Percentiles rank a stretch among this genome's conserved stretches.
These are phyloP conservation scores for Panzeria rudis DNA, from an alignment of 2,888 invertebrate species.

Conservation along the genomic window DNA sequence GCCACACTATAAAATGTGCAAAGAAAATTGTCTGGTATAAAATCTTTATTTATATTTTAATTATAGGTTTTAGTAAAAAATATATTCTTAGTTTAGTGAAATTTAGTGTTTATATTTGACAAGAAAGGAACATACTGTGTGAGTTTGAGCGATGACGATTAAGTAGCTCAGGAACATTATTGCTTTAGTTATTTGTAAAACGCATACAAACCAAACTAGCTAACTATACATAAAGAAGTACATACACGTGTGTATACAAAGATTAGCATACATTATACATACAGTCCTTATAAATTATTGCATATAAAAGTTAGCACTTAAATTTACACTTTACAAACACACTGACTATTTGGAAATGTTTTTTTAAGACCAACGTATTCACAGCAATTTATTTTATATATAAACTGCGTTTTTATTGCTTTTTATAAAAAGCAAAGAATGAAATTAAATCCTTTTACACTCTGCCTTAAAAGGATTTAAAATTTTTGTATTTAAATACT, in stretches of 20 bases:
- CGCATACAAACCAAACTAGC: no score
- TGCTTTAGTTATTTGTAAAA: not conserved
- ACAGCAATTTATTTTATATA: not conserved
- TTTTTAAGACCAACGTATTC: not conserved
- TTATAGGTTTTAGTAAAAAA: no score
- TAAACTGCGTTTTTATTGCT: conserved; percentile 2
- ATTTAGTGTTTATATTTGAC: not conserved
- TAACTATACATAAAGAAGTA: no score
- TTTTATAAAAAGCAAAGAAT: not conserved
- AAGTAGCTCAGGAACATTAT: not conserved
- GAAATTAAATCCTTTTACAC: not conserved
- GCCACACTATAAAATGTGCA: no score
- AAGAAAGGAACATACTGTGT: not conserved
- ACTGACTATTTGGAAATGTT: not conserved
- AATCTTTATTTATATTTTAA: no score
- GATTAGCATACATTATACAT: no score
- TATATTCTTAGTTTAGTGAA: no score
- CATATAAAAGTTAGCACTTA: not conserved
- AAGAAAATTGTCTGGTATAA: no score
- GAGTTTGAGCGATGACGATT: not conserved
- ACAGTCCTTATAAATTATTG: no score
- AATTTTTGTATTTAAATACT: not conserved
- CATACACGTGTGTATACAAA: no score
- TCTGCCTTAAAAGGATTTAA: conserved; percentile 3
- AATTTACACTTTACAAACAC: not conserved